A percentile compares a stretch with the other conserved stretches of the same genome.
Evolutionary conservation across 2,113 vertebrate species (phyloP).

Genomic region (Menura novaehollandiae): DNA sequence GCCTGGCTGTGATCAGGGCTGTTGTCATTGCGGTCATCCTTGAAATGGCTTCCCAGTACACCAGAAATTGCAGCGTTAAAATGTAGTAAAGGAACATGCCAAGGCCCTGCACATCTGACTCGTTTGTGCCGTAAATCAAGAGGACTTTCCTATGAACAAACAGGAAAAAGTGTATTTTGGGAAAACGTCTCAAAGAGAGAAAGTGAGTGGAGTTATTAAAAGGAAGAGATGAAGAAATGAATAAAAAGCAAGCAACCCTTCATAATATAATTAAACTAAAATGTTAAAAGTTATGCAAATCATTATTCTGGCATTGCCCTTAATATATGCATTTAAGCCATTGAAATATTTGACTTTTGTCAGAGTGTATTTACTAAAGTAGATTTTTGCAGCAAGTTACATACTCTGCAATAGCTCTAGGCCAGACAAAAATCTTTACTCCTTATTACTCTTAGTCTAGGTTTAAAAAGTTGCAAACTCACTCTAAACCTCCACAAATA

Average conservation of each 20-base stretch:
- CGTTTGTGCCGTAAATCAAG: neutral
- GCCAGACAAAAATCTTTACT: constrained; percentile 2
- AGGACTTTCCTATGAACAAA: neutral
- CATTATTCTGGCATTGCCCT: neutral
- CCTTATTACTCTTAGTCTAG: neutral
- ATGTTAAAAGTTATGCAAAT: neutral
- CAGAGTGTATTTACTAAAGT: neutral
- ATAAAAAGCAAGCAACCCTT: neutral
- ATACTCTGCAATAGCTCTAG: neutral
- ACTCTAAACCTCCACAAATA: constrained; percentile 4
- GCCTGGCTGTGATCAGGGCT: neutral
- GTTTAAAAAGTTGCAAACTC: neutral
- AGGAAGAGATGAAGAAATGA: neutral
- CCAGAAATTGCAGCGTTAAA: neutral
- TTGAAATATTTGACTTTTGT: neutral
- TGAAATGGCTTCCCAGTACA: neutral
- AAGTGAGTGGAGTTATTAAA: neutral
- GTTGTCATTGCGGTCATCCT: neutral
- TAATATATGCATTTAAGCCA: neutral
- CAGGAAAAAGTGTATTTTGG: neutral
- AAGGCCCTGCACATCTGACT: neutral
- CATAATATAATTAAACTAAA: constrained; percentile 3
- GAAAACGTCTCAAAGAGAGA: neutral
- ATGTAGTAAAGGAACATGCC: neutral
- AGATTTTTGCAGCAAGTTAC: neutral